These are phyloP conservation scores for Pachyseris speciosa DNA, from an alignment of 64 coral and sea anemone genomes.

Conservation along the genomic window DNA sequence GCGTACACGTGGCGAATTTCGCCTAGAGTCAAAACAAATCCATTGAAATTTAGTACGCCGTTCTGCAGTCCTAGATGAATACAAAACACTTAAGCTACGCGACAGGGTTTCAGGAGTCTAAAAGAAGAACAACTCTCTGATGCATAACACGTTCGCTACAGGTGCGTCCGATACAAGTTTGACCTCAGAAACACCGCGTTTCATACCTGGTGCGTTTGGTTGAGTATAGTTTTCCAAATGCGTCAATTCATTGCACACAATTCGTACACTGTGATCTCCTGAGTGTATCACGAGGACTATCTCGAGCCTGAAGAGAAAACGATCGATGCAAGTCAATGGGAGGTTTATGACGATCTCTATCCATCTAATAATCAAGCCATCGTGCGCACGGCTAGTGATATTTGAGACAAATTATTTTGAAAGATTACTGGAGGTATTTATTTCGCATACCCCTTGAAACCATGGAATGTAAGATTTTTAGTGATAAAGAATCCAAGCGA, in stretches of 20 bases:
- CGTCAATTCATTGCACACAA: constrained; percentile 74
- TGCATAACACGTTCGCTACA: not conserved
- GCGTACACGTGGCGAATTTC: too few relatives aligned
- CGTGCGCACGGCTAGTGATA: too few relatives aligned
- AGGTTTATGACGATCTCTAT: not conserved
- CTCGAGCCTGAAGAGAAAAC: constrained; percentile 62
- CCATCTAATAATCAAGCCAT: not conserved
- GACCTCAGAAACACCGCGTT: not conserved
- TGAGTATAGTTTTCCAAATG: constrained; percentile 87
- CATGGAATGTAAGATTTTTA: too few relatives aligned
- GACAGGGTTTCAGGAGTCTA: too few relatives aligned
- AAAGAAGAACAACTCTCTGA: not conserved
- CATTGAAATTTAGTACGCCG: too few relatives aligned
- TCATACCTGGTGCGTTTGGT: constrained; percentile 82
- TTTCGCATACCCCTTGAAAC: too few relatives aligned
- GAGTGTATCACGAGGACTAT: constrained; percentile 72
- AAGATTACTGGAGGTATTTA: too few relatives aligned
- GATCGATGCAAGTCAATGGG: not conserved
- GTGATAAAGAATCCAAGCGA: too few relatives aligned
- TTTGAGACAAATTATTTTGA: too few relatives aligned
- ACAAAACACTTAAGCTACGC: too few relatives aligned
- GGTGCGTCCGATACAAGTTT: not conserved
- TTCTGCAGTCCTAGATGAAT: too few relatives aligned
- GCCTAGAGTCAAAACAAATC: too few relatives aligned
- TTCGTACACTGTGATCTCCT: constrained; percentile 53